A percentile compares a stretch with the other conserved stretches of the same genome.
These are phyloP conservation scores for Nomada flava DNA, from an alignment of 2,888 invertebrate genomes.

Conservation along the genomic window DNA sequence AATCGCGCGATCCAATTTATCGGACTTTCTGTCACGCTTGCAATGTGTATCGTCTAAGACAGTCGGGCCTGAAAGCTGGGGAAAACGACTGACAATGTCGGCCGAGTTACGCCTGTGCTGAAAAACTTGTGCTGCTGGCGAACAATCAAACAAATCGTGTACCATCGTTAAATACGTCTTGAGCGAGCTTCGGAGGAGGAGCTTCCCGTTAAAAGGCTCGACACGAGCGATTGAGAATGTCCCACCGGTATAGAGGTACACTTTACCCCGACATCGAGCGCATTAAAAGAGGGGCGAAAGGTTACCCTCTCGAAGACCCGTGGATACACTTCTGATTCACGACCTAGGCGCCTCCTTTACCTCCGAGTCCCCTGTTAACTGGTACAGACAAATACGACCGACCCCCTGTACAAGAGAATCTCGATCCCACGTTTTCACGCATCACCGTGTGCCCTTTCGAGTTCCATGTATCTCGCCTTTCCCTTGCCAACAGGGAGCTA, in stretches of 20 bases:
- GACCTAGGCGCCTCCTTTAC: slow-evolving; percentile 22
- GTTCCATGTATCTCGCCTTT: background rate
- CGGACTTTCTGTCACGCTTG: too few relatives aligned
- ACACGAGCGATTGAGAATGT: slow-evolving; percentile 13
- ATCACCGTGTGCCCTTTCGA: background rate
- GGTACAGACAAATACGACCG: slow-evolving; percentile 5
- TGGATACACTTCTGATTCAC: slow-evolving; percentile 36
- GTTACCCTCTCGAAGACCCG: slow-evolving; percentile 16
- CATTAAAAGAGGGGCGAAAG: slow-evolving; percentile 25
- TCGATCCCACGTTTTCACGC: slow-evolving; percentile 4
- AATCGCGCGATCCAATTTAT: background rate
- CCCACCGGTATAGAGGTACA: background rate
- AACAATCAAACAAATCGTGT: too few relatives aligned
- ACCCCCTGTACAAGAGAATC: background rate
- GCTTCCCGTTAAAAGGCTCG: background rate
- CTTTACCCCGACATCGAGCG: background rate
- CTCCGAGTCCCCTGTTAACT: slow-evolving; percentile 6
- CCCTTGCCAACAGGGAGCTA: too few relatives aligned
- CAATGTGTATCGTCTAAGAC: too few relatives aligned
- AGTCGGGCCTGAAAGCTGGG: too few relatives aligned
- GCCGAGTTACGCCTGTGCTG: too few relatives aligned
- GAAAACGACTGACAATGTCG: too few relatives aligned
- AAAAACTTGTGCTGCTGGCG: too few relatives aligned
- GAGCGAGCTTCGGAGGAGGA: background rate
- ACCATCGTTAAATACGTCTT: too few relatives aligned